Percentiles rank a stretch among this genome's conserved stretches.
phyloP scores from a whole-genome alignment of 1,140 invertebrate species.

The Drosophila bocqueti region DNA sequence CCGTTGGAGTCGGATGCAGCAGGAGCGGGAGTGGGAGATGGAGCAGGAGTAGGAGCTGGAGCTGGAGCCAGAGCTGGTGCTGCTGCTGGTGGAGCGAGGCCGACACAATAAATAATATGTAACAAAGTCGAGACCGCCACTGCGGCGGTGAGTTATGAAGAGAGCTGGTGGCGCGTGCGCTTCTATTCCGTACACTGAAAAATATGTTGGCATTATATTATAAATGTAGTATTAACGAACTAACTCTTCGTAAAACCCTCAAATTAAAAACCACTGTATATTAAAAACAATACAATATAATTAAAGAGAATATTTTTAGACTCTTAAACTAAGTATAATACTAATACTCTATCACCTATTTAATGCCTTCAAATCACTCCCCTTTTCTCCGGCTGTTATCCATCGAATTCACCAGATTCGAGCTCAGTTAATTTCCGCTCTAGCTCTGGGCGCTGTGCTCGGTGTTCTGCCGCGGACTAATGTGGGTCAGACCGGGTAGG shows the following conservation, averaged over 20 bases:
- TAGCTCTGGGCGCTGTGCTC: conserved; percentile 54
- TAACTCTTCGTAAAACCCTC: too few relatives aligned
- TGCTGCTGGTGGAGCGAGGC: conserved; percentile 26
- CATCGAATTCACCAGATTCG: conserved; percentile 19
- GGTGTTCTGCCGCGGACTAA: conserved; percentile 63
- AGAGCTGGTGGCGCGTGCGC: conserved; percentile 70
- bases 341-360: too few relatives aligned
- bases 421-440: conserved; percentile 73
- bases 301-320: neutral
- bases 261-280: too few relatives aligned
- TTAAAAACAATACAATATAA: neutral
- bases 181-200: conserved; percentile 32
- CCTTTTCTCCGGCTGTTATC: neutral
- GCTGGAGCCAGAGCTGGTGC: neutral
- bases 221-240: neutral
- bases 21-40: conserved; percentile 4
- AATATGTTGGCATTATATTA: neutral
- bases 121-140: conserved; percentile 74
- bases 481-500: conserved; percentile 68
- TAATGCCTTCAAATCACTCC: too few relatives aligned
- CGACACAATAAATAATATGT: conserved; percentile 81
- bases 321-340: neutral
- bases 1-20: conserved; percentile 26
- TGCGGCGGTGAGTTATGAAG: conserved; percentile 69
- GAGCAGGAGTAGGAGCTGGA: neutral